Evolutionary conservation across 2,113 vertebrate genomes (phyloP).

Genomic region (Rhegmatorhina hoffmannsi): DNA sequence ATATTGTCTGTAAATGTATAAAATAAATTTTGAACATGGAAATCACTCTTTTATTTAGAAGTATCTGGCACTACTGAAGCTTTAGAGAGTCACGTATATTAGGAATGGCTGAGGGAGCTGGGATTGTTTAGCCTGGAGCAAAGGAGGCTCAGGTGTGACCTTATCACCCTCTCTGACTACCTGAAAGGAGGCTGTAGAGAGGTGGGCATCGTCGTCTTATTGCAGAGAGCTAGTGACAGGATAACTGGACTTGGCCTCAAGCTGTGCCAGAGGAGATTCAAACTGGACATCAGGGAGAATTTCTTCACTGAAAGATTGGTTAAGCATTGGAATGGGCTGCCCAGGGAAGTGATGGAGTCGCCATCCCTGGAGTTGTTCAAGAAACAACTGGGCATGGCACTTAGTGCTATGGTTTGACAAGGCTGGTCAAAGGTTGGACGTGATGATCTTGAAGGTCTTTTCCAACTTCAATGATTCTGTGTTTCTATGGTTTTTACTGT

Average conservation of each 20-base stretch:
- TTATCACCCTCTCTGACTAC: rapidly evolving
- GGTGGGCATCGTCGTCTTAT: background rate
- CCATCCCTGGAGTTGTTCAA: background rate
- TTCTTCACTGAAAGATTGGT: background rate
- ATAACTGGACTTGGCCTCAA: background rate
- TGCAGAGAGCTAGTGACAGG: background rate
- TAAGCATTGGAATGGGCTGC: background rate
- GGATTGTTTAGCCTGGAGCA: rapidly evolving
- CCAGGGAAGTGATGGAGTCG: too few relatives aligned
- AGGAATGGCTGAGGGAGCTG: background rate
- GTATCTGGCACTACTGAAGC: background rate
- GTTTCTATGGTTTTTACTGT: background rate
- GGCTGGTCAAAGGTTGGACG: background rate
- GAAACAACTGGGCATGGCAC: background rate
- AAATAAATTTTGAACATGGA: background rate
- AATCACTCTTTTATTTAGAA: background rate
- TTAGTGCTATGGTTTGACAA: background rate
- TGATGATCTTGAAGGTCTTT: background rate
- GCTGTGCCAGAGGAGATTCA: background rate
- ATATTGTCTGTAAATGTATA: background rate
- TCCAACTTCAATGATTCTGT: background rate
- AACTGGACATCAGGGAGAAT: background rate
- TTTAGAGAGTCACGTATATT: background rate
- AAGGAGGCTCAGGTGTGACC: background rate
- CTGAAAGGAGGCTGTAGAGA: background rate